Evolutionary conservation across 2,888 invertebrate species (phyloP).

Genomic region (Cheilosia vulpina): DNA sequence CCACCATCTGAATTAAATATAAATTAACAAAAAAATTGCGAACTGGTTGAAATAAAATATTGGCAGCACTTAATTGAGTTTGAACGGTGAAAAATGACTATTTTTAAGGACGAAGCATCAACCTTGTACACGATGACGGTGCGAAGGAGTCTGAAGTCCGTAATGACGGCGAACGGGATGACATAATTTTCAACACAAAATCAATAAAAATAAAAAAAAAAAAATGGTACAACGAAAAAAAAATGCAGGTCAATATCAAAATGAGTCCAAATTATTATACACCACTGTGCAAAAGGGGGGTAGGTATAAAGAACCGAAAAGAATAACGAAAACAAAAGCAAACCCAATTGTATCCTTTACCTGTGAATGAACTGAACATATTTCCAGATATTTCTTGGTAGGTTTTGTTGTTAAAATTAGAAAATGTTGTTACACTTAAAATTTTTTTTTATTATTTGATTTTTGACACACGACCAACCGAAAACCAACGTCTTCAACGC

Average conservation of each 20-base stretch:
- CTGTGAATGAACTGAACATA: slow-evolving; percentile 83
- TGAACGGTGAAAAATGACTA: no score
- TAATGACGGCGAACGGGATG: slow-evolving; percentile 33
- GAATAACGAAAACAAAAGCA: background rate
- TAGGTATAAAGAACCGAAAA: background rate
- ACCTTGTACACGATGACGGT: slow-evolving; percentile 22
- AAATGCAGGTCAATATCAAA: slow-evolving; percentile 36
- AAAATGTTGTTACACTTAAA: slow-evolving; percentile 8
- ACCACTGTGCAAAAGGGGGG: slow-evolving; percentile 19
- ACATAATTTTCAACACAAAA: slow-evolving; percentile 62
- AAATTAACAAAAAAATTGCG: background rate
- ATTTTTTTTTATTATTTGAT: background rate
- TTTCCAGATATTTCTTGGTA: slow-evolving; percentile 70
- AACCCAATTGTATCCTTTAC: slow-evolving; percentile 77
- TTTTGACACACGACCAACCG: slow-evolving; percentile 20
- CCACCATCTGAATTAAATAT: background rate
- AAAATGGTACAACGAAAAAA: background rate
- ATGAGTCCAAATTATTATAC: slow-evolving; percentile 13
- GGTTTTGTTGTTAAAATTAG: slow-evolving; percentile 21
- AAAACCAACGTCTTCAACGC: slow-evolving; percentile 65
- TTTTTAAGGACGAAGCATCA: slow-evolving; percentile 34
- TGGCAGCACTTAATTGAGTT: background rate
- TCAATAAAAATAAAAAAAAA: slow-evolving; percentile 17
- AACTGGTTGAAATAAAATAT: background rate
- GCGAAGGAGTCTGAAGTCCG: background rate